phyloP scores from a whole-genome alignment of 2,888 invertebrate genomes.

The Deilephila porcellus region DNA sequence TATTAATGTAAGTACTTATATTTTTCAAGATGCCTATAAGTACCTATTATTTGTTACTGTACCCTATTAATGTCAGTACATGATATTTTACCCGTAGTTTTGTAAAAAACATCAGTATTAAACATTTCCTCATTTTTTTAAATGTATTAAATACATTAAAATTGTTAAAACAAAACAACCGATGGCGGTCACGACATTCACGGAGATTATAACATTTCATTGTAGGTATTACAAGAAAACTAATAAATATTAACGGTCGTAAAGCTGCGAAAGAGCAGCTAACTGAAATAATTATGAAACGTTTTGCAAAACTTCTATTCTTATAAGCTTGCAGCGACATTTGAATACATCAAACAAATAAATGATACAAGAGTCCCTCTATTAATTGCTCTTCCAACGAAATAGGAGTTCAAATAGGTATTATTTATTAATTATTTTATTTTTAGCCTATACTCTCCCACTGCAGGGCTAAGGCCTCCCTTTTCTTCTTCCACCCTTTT shows the following conservation, averaged over 20 bases:
- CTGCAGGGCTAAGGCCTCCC: too few species aligned
- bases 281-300: slow-evolving; percentile 4
- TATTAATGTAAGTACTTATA: too few species aligned
- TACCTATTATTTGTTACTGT: too few species aligned
- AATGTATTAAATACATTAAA: not conserved
- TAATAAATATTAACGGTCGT: slow-evolving; percentile 11
- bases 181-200: not conserved
- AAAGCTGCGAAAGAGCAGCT: not conserved
- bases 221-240: slow-evolving; percentile 11
- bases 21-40: too few species aligned
- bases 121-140: not conserved
- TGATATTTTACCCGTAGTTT: not conserved
- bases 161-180: not conserved
- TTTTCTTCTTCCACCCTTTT: too few species aligned
- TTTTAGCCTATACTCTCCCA: too few species aligned
- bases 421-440: too few species aligned
- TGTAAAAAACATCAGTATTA: not conserved
- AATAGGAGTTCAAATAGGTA: too few species aligned
- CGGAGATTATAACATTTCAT: not conserved
- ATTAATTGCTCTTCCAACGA: not conserved
- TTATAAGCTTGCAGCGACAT: not conserved
- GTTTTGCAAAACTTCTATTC: not conserved
- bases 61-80: too few species aligned
- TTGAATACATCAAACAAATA: not conserved
- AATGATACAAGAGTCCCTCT: not conserved